These are phyloP conservation scores for Poeciliopsis paucimaculata DNA, from an alignment of 2,797 vertebrate genomes.

Conservation along the genomic window DNA sequence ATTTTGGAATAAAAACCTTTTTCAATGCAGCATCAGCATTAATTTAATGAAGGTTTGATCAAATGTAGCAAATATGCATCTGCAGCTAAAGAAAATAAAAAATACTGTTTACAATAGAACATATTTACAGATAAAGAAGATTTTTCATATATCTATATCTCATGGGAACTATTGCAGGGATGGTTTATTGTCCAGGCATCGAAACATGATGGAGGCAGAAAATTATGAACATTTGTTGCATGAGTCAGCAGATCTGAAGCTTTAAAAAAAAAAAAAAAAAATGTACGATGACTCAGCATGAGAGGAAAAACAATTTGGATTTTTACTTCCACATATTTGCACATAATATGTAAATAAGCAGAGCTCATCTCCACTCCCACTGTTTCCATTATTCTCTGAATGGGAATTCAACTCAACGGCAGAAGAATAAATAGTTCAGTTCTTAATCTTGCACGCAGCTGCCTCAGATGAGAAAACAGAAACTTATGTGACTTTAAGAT, in stretches of 20 bases:
- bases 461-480: not conserved
- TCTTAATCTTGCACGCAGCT: not conserved
- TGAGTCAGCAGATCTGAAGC: not conserved
- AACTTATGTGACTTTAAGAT: not conserved
- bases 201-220: not conserved
- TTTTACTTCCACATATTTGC: not conserved
- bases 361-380: not conserved
- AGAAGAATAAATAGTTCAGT: not conserved
- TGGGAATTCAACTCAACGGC: no score
- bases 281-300: not conserved
- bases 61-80: no score
- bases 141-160: no score
- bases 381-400: not conserved
- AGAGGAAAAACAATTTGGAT: not conserved
- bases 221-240: not conserved
- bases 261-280: not conserved
- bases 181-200: no score
- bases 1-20: no score
- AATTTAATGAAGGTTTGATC: no score
- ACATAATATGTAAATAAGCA: not conserved
- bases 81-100: no score
- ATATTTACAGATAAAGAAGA: no score
- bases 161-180: no score
- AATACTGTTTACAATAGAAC: no score
- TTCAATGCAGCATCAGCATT: no score